phyloP scores from a whole-genome alignment of 2,113 vertebrate species.

The Rutilus rutilus region DNA sequence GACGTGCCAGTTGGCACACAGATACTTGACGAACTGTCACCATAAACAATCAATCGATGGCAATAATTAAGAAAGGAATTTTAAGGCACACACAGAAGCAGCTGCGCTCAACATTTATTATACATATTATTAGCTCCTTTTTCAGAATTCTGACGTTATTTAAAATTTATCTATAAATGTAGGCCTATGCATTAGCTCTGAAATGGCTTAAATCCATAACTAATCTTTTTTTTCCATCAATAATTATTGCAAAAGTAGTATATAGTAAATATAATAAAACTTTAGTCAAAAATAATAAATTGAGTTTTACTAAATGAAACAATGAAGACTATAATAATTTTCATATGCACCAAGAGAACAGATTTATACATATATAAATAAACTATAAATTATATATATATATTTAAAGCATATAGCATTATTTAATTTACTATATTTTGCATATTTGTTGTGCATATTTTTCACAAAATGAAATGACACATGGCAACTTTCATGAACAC shows the following conservation, averaged over 20 bases:
- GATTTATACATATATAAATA: background rate
- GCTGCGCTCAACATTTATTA: background rate
- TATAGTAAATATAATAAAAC: background rate
- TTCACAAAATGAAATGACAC: background rate
- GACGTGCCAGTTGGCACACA: slow-evolving; percentile 67
- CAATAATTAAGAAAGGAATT: slow-evolving; percentile 71
- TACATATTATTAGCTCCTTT: background rate
- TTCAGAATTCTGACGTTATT: background rate
- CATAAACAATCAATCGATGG: slow-evolving; percentile 74
- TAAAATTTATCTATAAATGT: background rate
- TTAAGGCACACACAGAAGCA: slow-evolving; percentile 46
- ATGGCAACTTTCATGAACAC: background rate
- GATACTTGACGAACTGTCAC: slow-evolving; percentile 72
- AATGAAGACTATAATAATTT: background rate
- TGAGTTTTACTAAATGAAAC: background rate
- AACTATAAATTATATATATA: background rate
- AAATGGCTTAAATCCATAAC: background rate
- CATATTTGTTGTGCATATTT: background rate
- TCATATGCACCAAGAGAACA: background rate
- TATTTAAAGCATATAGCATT: background rate
- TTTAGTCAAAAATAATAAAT: background rate
- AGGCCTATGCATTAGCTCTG: no score
- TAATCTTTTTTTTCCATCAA: background rate
- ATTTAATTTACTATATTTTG: background rate
- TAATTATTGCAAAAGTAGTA: background rate